Evolutionary conservation across 2,113 vertebrate genomes (phyloP), one percentile per base, ranked within the genome.

Genomic region (Gallinago media): DNA sequence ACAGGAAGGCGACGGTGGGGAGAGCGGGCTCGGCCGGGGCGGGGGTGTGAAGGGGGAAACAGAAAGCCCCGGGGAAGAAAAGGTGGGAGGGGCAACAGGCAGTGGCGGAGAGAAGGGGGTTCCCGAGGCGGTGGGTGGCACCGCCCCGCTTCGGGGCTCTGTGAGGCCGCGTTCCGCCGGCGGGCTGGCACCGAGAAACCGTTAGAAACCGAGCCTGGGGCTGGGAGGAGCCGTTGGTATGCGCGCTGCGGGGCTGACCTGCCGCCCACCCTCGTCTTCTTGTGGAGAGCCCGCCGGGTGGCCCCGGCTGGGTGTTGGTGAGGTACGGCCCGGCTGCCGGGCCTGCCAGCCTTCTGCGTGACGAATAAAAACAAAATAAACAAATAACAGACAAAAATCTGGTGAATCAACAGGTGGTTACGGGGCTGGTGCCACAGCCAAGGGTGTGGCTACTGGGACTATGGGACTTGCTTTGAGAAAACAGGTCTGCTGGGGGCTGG

Each of bases 201-300:
- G 23, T 36, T 12, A 12, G 26, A 4, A n/a, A 2, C 16, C 9
- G 34, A 29, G 40, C 12, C 12, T 2, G 44, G 34, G 20, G 12
- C 20, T 15, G 1, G 12, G 25, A 17, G 10, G 15, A 20, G 34
- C 20, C 5, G 15, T 19, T 11, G 2, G 46, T 32, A 2, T 6
- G 23, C 2, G 9, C 4, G 56, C 36, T 18, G 3, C 12, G 15
- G 46, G 1, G 61, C 46, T 23, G 55, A 3, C 11, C n/a, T 2
- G 26, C 18, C 13, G 38, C 44, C 56, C 22, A 3, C 7, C 42
- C 22, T 4, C 19, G 11, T 47, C 4, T 9, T 26, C 18, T 25
- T 31, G 62, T 42, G 62, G 62, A 31, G 38, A 21, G 38, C 44
- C 36, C 12, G 2, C 3, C 15, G 36, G 11, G 11, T 25, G 36